Percentiles rank a stretch among this genome's conserved stretches.
phyloP scores from a whole-genome alignment of 2,113 vertebrate species.

The Rhizomys pruinosus region DNA sequence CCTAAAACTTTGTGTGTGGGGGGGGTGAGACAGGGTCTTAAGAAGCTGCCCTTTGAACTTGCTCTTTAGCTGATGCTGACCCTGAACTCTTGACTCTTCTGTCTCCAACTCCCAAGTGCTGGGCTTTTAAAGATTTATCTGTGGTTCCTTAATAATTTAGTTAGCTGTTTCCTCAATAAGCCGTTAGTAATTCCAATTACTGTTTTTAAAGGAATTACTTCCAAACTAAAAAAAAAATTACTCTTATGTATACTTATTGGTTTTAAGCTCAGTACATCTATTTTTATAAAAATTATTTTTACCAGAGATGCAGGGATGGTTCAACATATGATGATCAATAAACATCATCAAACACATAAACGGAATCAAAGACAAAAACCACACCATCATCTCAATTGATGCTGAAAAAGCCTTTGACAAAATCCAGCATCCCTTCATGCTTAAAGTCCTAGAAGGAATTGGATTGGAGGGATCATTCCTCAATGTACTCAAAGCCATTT shows the following conservation, averaged over 20 bases:
- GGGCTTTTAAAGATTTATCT: neutral
- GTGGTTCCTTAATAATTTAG: slow-evolving; percentile 13
- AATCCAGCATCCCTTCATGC: no score
- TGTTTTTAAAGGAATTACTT: slow-evolving; percentile 52
- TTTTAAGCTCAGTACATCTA: slow-evolving; percentile 49
- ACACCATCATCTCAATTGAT: no score
- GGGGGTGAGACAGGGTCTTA: neutral
- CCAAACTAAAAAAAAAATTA: slow-evolving; percentile 18
- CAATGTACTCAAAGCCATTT: no score
- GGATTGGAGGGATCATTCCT: no score
- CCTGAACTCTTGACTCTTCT: neutral
- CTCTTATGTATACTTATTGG: neutral
- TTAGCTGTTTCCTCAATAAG: slow-evolving; percentile 19
- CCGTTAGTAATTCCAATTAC: slow-evolving; percentile 28
- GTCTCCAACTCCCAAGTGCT: no score
- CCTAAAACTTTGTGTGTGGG: neutral
- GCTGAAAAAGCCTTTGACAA: no score
- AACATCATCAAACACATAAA: no score
- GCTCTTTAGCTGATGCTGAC: neutral
- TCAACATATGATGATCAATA: no score
- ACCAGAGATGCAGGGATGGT: no score
- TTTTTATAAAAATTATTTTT: no score
- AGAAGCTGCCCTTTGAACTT: neutral
- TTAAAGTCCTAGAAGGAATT: no score
- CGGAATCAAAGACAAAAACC: no score